Base-by-base conservation (phyloP, 2,888 invertebrate species). In the Aphidoletes aphidimyza region DNA sequence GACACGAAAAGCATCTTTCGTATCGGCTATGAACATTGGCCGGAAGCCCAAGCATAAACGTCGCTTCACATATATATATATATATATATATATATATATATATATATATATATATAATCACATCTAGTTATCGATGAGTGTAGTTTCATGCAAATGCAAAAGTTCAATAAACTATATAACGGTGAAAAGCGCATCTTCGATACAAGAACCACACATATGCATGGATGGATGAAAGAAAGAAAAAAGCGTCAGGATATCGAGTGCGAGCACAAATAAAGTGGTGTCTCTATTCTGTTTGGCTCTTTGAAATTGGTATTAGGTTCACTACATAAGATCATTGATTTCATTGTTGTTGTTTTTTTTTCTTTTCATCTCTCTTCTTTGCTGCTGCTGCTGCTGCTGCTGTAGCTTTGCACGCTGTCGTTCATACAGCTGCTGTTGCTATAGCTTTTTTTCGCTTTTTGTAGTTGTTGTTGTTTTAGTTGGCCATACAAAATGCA, bases 101-200 rank as follows among this genome's bases (percentile, higher is more conserved):
- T n/a, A n/a, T n/a, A 42, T 14, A 42, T 42, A 9, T 9, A 6
- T 42, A 42, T 42, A 14, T 14, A 42, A 14, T 42, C 42, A 42
- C 42, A 42, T 42, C 42, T 42, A 9, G 8, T 42, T 6, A 42
- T n/a, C 42, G 6, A 6, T 42, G 42, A 42, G n/a, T 42, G 69
- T 69, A 30, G 69, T 11, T 69, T 69, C 26, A 69, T 30, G 69
- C 69, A 69, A 69, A 69, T 69, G 14, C 69, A 69, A 69, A 69
- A 69, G 69, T 69, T 69, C 69, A 69, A 69, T 14, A 69, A 69
- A 69, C 69, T 69, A 30, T 69, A 69, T 69, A 69, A 69, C 69
- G 69, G 69, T 69, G 26, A 69, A 69, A 69, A 69, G 69, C 69
- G 69, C 69, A 69, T 69, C 69, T 14, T 69, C 22, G 14, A 2